Base-by-base conservation (phyloP, 2,113 vertebrate genomes). In the Felis chaus region DNA sequence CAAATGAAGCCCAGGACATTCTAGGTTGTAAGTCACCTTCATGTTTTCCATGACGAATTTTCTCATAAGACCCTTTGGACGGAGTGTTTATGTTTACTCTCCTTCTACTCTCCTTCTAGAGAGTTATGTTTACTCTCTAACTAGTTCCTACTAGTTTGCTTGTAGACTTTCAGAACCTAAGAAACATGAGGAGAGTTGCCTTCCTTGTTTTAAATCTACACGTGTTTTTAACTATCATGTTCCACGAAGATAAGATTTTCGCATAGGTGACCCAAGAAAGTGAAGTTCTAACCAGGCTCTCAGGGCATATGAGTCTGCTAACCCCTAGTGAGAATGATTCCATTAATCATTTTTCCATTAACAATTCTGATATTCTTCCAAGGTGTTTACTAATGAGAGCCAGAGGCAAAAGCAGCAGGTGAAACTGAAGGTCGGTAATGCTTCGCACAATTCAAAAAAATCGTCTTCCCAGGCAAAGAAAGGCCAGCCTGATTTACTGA, bases 311-410 rank as follows among this genome's bases (percentile, higher is more conserved):
- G 73, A 63, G n/a, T 95, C 68, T 91, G 61, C 86, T 84, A 63
- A 95, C 80, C 80, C 73, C 87, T 86, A 91, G 92, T 69, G 94
- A 85, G 96, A 95, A 94, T 90, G 93, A 96, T 81, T 93, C 76
- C 57, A 96, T 98, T 98, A 96, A 98, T 98, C 95, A 94, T 31
- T 23, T 83, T 97, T 89, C 80, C 80, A 71, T 97, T 88, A 93
- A 97, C 87, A 55, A 83, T 74, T 97, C 93, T 94, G 74, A 97
- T 90, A 96, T 94, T 50, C 81, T 87, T 92, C 83, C 97, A 95
- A 84, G 85, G 93, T 98, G 89, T 97, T 97, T 98, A 93, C 95
- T 89, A 94, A 98, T 98, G 92, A 97, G 50, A 71, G 96, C 92
- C 69, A 18, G 2, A 78, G 95, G 97, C 88, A 97, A 97, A 89